Evolutionary conservation across 2,888 invertebrate species (phyloP).

Genomic region (Cheilosia pagana): DNA sequence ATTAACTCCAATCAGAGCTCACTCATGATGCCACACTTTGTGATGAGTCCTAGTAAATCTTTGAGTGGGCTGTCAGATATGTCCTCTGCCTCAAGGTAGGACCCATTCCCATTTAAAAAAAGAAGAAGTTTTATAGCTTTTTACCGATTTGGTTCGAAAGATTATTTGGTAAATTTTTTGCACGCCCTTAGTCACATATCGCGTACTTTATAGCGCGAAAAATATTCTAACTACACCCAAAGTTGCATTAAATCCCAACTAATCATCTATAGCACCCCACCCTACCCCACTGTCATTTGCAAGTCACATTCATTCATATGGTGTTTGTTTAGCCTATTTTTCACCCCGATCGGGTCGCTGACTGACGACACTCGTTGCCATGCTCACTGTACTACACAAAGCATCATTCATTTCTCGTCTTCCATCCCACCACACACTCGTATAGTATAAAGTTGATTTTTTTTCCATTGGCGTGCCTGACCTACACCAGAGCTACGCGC

Average conservation of each 20-base stretch:
- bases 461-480: conserved; percentile 66
- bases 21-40: too few species aligned
- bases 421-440: background rate
- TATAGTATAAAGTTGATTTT: background rate
- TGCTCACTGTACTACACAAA: conserved; percentile 45
- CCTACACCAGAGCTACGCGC: conserved; percentile 63
- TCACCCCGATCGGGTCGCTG: conserved; percentile 47
- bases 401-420: conserved; percentile 44
- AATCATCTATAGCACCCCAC: background rate
- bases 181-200: background rate
- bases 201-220: background rate
- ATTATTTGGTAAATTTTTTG: too few species aligned
- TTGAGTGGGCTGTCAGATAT: too few species aligned
- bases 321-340: conserved; percentile 60
- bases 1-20: too few species aligned
- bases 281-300: too few species aligned
- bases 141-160: too few species aligned
- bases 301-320: conserved; percentile 12
- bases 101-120: too few species aligned
- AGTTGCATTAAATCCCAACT: conserved; percentile 31
- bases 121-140: too few species aligned
- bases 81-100: too few species aligned
- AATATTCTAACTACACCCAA: background rate
- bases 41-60: too few species aligned
- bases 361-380: conserved; percentile 58